phyloP scores from a whole-genome alignment of 2,797 vertebrate species.

The Botia kubotai region DNA sequence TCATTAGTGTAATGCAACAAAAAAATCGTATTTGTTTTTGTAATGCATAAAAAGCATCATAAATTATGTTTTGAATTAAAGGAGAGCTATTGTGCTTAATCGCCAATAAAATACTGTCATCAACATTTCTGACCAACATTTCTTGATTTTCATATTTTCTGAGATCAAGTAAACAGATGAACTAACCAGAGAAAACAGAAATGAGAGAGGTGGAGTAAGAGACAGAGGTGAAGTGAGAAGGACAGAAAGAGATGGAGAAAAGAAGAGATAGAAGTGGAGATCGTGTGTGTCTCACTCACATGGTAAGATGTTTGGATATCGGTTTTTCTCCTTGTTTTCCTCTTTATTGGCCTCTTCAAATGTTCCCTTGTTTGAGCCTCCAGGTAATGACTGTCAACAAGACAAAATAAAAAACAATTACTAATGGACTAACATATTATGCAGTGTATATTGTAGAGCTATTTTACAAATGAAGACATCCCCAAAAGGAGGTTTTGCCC shows the following conservation, averaged over 20 bases:
- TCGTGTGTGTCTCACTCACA: conserved; percentile 79
- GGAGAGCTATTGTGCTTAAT: no score
- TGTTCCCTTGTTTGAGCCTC: conserved; percentile 84
- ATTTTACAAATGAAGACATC: no score
- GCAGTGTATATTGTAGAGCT: neutral
- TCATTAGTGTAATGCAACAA: no score
- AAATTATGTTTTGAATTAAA: no score
- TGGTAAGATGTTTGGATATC: conserved; percentile 98
- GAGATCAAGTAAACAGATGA: neutral
- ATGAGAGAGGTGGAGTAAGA: conserved; percentile 21
- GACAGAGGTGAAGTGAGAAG: neutral
- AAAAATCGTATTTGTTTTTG: no score
- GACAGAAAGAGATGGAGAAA: neutral
- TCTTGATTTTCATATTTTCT: no score
- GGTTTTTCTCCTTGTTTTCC: conserved; percentile 95
- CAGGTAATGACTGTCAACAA: conserved; percentile 83
- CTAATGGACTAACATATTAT: neutral
- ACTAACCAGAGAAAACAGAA: neutral
- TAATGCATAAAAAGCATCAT: no score
- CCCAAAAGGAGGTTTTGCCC: no score
- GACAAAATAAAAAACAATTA: conserved; percentile 8
- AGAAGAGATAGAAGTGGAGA: neutral
- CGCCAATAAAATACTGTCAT: no score
- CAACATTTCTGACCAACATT: no score
- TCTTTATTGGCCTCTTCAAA: conserved; percentile 95